Percentiles rank a stretch among this genome's conserved stretches.
Evolutionary conservation across 2,797 vertebrate species (phyloP).

Genomic region (Hoplostethus atlanticus): DNA sequence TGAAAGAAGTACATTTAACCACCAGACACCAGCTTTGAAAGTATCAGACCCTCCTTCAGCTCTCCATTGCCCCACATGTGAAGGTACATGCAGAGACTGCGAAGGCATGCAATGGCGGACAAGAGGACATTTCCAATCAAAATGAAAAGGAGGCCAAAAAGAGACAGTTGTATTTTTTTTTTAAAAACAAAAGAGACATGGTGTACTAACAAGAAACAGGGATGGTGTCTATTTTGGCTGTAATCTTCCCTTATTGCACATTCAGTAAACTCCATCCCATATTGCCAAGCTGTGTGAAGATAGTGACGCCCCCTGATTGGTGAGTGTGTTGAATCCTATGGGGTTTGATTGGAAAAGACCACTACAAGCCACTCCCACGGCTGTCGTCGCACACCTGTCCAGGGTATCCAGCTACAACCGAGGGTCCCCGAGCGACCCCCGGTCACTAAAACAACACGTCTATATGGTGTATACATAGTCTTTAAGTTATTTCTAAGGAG

Average conservation of each 20-base stretch:
- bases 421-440: neutral
- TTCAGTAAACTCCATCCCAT: conserved; percentile 15
- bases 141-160: neutral
- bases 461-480: conserved; percentile 26
- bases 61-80: conserved; percentile 3
- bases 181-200: conserved; percentile 10
- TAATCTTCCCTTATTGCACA: conserved; percentile 21
- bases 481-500: conserved; percentile 71
- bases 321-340: conserved; percentile 17
- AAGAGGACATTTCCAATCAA: conserved; percentile 2
- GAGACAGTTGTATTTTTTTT: neutral
- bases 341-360: conserved; percentile 25
- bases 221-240: conserved; percentile 18
- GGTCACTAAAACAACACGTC: conserved; percentile 7
- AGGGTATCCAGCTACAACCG: conserved; percentile 5
- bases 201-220: conserved; percentile 13
- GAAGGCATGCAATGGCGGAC: conserved; percentile 5
- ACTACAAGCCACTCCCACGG: conserved; percentile 1
- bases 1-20: conserved; percentile 10
- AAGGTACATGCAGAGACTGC: conserved; percentile 10
- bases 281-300: conserved; percentile 25
- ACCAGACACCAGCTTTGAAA: conserved; percentile 25
- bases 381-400: conserved; percentile 22
- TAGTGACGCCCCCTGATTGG: conserved; percentile 16
- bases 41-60: neutral